A percentile compares a stretch with the other conserved stretches of the same genome.
phyloP scores from a whole-genome alignment of 2,888 invertebrate species.

The Cantharis rustica region DNA sequence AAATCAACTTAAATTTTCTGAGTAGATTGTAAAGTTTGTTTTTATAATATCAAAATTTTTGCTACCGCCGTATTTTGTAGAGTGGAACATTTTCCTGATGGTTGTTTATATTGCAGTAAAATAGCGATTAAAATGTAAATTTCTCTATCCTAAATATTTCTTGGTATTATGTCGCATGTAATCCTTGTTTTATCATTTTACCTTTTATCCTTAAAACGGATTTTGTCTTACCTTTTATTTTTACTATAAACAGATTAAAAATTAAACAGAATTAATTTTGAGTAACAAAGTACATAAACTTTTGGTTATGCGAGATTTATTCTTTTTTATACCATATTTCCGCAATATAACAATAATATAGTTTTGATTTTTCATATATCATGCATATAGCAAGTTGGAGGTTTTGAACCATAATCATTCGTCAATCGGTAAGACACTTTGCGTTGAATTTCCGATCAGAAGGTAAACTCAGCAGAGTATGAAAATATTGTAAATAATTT shows the following conservation, averaged over 20 bases:
- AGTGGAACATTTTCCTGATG: neutral
- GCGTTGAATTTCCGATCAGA: too few relatives aligned
- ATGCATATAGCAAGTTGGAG: too few relatives aligned
- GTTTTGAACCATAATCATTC: too few relatives aligned
- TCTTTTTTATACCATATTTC: too few relatives aligned
- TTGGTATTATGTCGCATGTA: slow-evolving; percentile 16
- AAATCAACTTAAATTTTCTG: neutral
- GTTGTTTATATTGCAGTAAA: slow-evolving; percentile 6
- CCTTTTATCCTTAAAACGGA: slow-evolving; percentile 19
- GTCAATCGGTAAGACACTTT: too few relatives aligned
- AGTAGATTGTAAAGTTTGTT: neutral
- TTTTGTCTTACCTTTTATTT: slow-evolving; percentile 7
- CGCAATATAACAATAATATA: too few relatives aligned
- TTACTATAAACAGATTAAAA: slow-evolving; percentile 1
- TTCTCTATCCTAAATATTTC: slow-evolving; percentile 17
- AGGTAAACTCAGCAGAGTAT: too few relatives aligned
- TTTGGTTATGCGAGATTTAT: neutral
- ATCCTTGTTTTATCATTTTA: slow-evolving; percentile 19
- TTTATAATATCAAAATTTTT: neutral
- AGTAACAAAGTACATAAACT: neutral
- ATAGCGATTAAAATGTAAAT: slow-evolving; percentile 27
- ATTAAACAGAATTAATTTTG: slow-evolving; percentile 5
- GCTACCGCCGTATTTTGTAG: neutral
- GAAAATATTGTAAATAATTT: too few relatives aligned
- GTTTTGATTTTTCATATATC: too few relatives aligned